Conservation (phyloP, 1,140 invertebrate species). For the Coptotermes formosanus region DNA sequence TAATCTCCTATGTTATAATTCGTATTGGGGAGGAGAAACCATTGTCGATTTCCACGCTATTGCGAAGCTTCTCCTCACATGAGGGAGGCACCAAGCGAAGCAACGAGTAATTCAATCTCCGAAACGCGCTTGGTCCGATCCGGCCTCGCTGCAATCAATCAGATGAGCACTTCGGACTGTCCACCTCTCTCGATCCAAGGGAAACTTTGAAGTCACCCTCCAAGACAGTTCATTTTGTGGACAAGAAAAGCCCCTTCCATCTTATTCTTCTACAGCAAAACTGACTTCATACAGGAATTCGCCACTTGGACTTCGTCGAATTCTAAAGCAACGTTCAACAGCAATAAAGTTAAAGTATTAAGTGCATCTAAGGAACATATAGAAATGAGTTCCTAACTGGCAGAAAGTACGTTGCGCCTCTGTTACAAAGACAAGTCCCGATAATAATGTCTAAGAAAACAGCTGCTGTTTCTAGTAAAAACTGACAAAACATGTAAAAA, state of each 20-base stretch:
- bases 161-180: conserved; percentile 25
- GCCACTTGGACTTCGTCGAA: too few relatives aligned
- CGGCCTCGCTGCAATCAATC: conserved; percentile 25
- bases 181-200: not conserved
- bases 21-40: not conserved
- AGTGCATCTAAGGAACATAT: too few relatives aligned
- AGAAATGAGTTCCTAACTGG: too few relatives aligned
- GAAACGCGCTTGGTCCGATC: conserved; percentile 20
- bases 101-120: conserved; percentile 25
- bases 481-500: too few relatives aligned
- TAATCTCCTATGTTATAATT: not conserved
- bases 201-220: not conserved
- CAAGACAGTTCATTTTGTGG: conserved; percentile 10
- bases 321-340: too few relatives aligned
- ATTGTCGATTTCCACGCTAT: conserved; percentile 20
- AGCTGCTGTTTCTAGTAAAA: too few relatives aligned
- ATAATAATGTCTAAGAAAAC: too few relatives aligned
- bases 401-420: too few relatives aligned
- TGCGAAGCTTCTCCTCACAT: not conserved
- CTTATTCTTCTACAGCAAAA: not conserved
- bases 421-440: too few relatives aligned
- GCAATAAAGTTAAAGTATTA: too few relatives aligned
- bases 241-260: conserved; percentile 5
- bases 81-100: not conserved
- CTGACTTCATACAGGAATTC: not conserved